These are phyloP conservation scores for Galbula dea DNA, from an alignment of 2,113 vertebrate species.

Conservation along the genomic window DNA sequence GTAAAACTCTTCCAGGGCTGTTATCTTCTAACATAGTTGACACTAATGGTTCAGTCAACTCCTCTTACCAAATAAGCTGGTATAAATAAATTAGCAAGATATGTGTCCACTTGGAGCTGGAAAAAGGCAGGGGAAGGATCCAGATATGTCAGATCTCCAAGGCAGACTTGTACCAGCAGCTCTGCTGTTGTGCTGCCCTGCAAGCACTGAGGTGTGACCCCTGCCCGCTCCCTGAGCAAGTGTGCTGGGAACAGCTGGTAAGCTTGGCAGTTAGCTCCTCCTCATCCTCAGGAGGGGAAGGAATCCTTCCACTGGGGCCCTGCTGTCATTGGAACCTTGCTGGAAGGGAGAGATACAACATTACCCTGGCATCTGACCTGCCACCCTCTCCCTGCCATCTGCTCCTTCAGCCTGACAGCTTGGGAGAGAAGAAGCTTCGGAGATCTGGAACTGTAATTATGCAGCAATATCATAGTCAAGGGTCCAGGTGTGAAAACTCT, in stretches of 20 bases:
- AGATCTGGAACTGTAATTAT: neutral
- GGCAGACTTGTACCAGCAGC: neutral
- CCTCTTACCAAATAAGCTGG: neutral
- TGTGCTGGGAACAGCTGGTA: neutral
- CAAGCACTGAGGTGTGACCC: neutral
- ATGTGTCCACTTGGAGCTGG: neutral
- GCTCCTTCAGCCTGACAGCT: neutral
- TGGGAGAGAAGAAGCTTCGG: neutral
- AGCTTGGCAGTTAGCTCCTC: neutral
- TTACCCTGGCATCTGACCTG: neutral
- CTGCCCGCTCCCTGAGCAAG: neutral
- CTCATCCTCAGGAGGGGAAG: neutral
- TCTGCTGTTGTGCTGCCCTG: neutral
- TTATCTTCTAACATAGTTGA: neutral
- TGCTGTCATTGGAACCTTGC: neutral
- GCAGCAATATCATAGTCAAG: neutral
- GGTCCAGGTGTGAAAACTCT: neutral
- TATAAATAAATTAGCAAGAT: constrained; percentile 39
- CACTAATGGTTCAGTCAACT: constrained; percentile 3
- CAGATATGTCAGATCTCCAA: accelerated
- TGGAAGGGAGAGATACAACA: neutral
- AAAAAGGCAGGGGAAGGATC: neutral
- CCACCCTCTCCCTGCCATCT: neutral
- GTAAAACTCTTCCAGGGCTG: neutral
- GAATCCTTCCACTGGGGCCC: neutral